Conservation (phyloP, 2,113 vertebrate species). For the Trinectes maculatus region DNA sequence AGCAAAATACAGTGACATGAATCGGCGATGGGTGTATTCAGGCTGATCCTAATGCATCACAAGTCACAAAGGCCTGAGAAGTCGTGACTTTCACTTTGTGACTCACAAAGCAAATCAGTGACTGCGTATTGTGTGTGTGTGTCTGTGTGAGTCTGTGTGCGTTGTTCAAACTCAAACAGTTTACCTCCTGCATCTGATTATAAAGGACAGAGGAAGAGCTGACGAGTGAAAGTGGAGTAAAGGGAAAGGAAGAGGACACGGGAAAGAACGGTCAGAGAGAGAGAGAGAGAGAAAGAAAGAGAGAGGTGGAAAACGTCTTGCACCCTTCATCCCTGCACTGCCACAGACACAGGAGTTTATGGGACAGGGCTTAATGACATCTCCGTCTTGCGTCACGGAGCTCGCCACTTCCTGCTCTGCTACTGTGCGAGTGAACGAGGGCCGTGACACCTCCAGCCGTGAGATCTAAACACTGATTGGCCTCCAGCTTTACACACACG, state of each 20-base stretch:
- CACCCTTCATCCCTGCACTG: slow-evolving; percentile 3
- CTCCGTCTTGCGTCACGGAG: slow-evolving; percentile 58
- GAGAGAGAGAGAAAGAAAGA: not conserved
- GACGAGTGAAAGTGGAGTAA: not conserved
- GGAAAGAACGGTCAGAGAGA: not conserved
- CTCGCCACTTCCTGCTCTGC: slow-evolving; percentile 64
- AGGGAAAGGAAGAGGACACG: not conserved
- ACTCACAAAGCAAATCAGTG: too few species aligned
- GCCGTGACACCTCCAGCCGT: slow-evolving; percentile 68
- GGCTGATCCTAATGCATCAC: too few species aligned
- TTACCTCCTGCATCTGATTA: too few species aligned
- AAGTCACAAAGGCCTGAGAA: too few species aligned
- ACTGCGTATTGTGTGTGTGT: not conserved
- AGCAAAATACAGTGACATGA: too few species aligned
- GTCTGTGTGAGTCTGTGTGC: too few species aligned
- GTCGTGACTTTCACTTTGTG: too few species aligned
- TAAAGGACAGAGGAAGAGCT: not conserved
- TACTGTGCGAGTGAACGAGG: slow-evolving; percentile 33
- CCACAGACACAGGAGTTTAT: slow-evolving; percentile 35
- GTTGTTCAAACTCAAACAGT: too few species aligned
- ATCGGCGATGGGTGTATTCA: too few species aligned
- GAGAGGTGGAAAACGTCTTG: not conserved
- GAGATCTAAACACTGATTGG: slow-evolving; percentile 66
- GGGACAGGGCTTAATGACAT: slow-evolving; percentile 52
- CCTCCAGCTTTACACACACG: slow-evolving; percentile 21